Percentiles rank a stretch among this genome's conserved stretches.
phyloP scores from a whole-genome alignment of 2,888 invertebrate genomes.

The Coremacera marginata region DNA sequence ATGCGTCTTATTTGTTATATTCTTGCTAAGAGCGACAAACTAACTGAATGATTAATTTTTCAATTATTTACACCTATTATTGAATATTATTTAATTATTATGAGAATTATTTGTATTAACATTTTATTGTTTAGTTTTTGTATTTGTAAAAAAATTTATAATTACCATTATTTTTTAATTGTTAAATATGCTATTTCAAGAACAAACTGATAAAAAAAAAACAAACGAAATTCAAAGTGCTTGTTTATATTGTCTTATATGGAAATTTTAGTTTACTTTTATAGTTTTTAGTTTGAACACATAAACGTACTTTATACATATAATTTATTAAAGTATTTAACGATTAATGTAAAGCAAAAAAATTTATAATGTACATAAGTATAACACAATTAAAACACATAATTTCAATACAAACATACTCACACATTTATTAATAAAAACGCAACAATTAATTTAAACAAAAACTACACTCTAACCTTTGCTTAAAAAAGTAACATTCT shows the following conservation, averaged over 20 bases:
- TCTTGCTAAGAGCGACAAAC: slow-evolving; percentile 24
- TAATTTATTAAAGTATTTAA: slow-evolving; percentile 20
- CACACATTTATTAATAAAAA: no score
- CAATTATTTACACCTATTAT: not conserved
- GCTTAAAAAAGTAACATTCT: no score
- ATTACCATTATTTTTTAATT: slow-evolving; percentile 1
- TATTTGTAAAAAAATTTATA: not conserved
- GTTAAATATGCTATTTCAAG: not conserved
- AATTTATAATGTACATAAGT: no score
- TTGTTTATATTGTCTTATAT: not conserved
- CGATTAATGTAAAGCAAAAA: no score
- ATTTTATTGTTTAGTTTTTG: slow-evolving; percentile 9
- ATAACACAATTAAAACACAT: no score
- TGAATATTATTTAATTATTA: not conserved
- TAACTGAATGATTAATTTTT: slow-evolving; percentile 1
- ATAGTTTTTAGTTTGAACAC: slow-evolving; percentile 15
- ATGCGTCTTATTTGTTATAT: slow-evolving; percentile 11
- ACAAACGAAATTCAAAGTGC: slow-evolving; percentile 6
- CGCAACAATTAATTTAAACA: no score
- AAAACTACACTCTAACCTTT: no score
- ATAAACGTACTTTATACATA: slow-evolving; percentile 15
- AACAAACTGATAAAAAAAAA: slow-evolving; percentile 14
- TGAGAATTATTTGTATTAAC: not conserved
- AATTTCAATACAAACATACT: slow-evolving; percentile 8
- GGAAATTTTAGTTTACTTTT: slow-evolving; percentile 10